A percentile compares a stretch with the other conserved stretches of the same genome.
phyloP scores from a whole-genome alignment of 2,797 vertebrate genomes.

The Poeciliopsis infans region DNA sequence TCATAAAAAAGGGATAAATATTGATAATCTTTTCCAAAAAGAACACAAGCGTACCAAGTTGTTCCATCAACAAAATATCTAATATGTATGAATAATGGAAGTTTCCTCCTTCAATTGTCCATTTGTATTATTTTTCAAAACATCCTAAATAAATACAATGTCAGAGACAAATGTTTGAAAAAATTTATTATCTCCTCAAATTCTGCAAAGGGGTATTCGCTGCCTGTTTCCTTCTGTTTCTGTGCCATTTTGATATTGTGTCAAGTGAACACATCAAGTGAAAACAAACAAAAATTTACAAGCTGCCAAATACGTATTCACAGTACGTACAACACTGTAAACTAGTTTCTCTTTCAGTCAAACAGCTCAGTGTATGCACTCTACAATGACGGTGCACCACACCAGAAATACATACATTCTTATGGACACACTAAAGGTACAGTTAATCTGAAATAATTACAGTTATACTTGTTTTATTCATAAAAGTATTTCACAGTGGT shows the following conservation, averaged over 20 bases:
- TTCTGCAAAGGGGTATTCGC: neutral
- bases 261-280: neutral
- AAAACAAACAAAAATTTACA: neutral
- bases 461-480: neutral
- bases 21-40: neutral
- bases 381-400: constrained; percentile 89
- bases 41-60: neutral
- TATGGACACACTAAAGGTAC: constrained; percentile 93
- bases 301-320: neutral
- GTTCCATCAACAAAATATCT: neutral
- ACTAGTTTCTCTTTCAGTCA: constrained; percentile 71
- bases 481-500: neutral
- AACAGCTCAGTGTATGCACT: constrained; percentile 84
- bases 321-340: neutral
- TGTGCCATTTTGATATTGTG: neutral
- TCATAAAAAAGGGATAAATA: neutral
- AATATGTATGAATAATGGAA: neutral
- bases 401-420: constrained; percentile 66
- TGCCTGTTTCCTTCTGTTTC: neutral
- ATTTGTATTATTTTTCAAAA: too few species aligned
- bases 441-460: neutral
- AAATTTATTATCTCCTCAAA: neutral
- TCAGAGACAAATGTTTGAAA: neutral
- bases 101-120: neutral
- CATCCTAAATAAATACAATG: neutral